Percentiles rank a stretch among this genome's conserved stretches.
Conservation (phyloP, 2,888 invertebrate genomes). For the Sisyra nigra region DNA sequence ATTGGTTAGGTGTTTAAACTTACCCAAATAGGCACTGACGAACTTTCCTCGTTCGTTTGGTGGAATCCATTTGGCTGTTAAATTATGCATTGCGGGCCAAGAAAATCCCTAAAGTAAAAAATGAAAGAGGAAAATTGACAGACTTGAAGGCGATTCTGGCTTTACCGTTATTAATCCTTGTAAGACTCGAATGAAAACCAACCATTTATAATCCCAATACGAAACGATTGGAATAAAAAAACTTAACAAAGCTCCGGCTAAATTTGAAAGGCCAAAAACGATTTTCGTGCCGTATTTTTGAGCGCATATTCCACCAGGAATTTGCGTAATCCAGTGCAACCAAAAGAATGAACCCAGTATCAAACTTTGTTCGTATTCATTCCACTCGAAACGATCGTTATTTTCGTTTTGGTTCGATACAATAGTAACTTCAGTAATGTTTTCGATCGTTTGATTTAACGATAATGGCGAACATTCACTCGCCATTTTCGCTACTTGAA, state of each 20-base stretch:
- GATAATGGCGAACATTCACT: constrained; percentile 14
- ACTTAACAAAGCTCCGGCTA: constrained; percentile 43
- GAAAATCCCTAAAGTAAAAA: constrained; percentile 35
- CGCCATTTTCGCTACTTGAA: constrained; percentile 15
- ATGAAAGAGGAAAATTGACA: too few relatives aligned
- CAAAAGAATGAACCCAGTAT: constrained; percentile 55
- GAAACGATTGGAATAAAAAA: constrained; percentile 49
- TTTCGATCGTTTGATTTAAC: not conserved
- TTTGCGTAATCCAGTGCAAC: constrained; percentile 52
- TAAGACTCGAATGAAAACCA: constrained; percentile 41
- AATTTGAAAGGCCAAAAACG: constrained; percentile 49
- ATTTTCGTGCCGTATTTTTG: constrained; percentile 53
- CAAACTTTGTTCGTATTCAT: constrained; percentile 43
- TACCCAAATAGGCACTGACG: constrained; percentile 42
- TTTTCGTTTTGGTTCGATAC: not conserved
- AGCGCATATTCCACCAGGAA: constrained; percentile 55
- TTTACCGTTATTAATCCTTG: constrained; percentile 55
- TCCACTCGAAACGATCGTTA: constrained; percentile 33
- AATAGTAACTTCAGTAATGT: constrained; percentile 2
- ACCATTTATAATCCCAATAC: constrained; percentile 33
- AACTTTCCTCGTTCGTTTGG: constrained; percentile 61
- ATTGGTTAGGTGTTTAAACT: constrained; percentile 10
- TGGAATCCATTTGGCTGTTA: constrained; percentile 71
- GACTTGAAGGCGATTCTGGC: too few relatives aligned
- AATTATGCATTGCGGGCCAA: constrained; percentile 64